Conservation (phyloP, 1,140 invertebrate species). For the Drosophila carrolli region DNA sequence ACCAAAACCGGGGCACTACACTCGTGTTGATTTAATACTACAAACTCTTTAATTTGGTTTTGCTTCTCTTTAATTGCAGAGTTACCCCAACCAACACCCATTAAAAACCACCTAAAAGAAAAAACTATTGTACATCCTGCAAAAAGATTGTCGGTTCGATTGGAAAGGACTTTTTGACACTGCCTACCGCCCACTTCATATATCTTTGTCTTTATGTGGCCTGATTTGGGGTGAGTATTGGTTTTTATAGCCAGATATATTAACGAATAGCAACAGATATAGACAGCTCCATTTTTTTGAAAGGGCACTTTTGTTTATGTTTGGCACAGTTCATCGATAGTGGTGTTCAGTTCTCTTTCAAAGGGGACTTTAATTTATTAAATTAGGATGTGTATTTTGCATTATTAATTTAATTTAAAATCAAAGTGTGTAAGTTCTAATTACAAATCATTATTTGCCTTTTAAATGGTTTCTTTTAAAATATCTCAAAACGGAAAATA, state of each 20-base stretch:
- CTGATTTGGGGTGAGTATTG: conserved; percentile 59
- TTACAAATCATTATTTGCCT: no score
- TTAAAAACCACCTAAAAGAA: neutral
- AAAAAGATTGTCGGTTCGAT: conserved; percentile 12
- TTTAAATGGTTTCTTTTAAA: no score
- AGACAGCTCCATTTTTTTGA: neutral
- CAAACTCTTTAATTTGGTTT: conserved; percentile 3
- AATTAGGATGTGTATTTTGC: neutral
- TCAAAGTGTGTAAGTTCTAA: no score
- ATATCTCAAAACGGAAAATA: neutral
- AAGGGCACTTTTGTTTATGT: neutral
- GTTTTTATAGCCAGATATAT: neutral
- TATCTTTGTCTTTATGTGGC: conserved; percentile 64
- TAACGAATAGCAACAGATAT: neutral
- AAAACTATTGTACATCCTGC: conserved; percentile 21
- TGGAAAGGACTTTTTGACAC: conserved; percentile 23
- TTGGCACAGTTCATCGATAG: conserved; percentile 8
- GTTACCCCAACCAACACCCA: neutral
- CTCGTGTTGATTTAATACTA: neutral
- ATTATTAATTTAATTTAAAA: no score
- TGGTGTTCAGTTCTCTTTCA: neutral
- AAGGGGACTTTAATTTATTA: neutral
- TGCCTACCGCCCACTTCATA: conserved; percentile 12
- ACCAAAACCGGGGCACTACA: neutral
- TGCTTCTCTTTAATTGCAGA: conserved; percentile 9